A percentile compares a stretch with the other conserved stretches of the same genome.
Conservation (phyloP, 1,140 invertebrate genomes). For the Bactericera cockerelli region DNA sequence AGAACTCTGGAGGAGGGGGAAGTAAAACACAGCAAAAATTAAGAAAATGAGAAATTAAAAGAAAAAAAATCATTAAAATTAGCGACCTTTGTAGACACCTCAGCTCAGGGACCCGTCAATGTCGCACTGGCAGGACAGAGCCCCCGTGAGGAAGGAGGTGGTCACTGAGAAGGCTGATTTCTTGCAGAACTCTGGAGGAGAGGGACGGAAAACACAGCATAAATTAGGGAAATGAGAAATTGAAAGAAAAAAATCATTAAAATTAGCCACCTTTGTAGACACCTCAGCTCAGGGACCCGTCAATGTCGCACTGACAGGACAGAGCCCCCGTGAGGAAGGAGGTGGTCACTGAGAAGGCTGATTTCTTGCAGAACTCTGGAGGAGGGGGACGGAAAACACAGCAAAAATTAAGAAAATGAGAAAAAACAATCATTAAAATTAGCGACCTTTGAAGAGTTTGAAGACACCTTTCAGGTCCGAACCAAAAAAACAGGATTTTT, state of each 20-base stretch:
- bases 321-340: constrained; percentile 89
- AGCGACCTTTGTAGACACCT: too few species aligned
- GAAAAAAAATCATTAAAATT: too few species aligned
- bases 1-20: constrained; percentile 50
- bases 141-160: constrained; percentile 85
- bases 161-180: constrained; percentile 87
- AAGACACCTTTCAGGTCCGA: too few species aligned
- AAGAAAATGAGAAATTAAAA: too few species aligned
- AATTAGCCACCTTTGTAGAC: too few species aligned
- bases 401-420: background rate
- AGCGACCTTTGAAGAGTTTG: too few species aligned
- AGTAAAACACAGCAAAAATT: background rate
- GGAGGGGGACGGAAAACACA: constrained; percentile 17
- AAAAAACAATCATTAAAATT: too few species aligned
- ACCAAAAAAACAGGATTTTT: too few species aligned
- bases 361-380: constrained; percentile 67
- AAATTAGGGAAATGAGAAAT: too few species aligned
- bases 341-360: constrained; percentile 83
- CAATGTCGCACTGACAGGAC: constrained; percentile 74
- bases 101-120: constrained; percentile 72
- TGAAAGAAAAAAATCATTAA: too few species aligned
- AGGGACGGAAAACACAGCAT: constrained; percentile 10
- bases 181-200: constrained; percentile 57
- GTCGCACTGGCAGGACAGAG: constrained; percentile 77
- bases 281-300: constrained; percentile 75